These are phyloP conservation scores for Nasonovia ribisnigri DNA, from an alignment of 2,888 invertebrate species.

Conservation along the genomic window DNA sequence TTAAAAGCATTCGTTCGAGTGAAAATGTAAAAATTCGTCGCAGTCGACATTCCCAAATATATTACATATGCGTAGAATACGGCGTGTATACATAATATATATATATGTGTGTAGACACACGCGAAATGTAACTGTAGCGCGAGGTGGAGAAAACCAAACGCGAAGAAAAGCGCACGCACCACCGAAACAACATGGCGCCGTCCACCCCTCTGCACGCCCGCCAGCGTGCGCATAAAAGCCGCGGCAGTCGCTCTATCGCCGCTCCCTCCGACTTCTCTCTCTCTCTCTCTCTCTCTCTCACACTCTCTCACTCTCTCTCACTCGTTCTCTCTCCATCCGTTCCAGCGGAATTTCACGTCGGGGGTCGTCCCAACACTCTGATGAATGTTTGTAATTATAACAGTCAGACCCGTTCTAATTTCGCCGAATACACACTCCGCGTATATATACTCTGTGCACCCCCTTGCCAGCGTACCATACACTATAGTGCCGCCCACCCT, in stretches of 20 bases:
- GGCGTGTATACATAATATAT: background rate
- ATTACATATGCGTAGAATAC: background rate
- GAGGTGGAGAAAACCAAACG: conserved; percentile 3
- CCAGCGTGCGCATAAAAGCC: conserved; percentile 13
- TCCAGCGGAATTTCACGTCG: conserved; percentile 52
- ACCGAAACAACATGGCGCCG: conserved; percentile 61
- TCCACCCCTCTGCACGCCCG: background rate
- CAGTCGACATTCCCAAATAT: background rate
- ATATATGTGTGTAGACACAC: background rate
- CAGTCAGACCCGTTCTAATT: conserved; percentile 71
- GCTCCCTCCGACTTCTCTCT: background rate
- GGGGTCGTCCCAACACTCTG: conserved; percentile 68
- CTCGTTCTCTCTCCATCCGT: background rate
- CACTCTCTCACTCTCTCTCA: background rate
- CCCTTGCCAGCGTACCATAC: background rate
- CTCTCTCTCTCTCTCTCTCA: background rate
- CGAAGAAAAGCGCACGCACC: conserved; percentile 51
- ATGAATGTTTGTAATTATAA: conserved; percentile 75
- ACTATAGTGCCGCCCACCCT: background rate
- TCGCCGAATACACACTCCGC: conserved; percentile 65
- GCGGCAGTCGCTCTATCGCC: background rate
- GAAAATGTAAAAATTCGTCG: background rate
- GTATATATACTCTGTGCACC: background rate
- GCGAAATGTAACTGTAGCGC: background rate
- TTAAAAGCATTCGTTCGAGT: background rate